A percentile compares a stretch with the other conserved stretches of the same genome.
Conservation (phyloP, 2,888 invertebrate genomes). For the Dynastes tityus region DNA sequence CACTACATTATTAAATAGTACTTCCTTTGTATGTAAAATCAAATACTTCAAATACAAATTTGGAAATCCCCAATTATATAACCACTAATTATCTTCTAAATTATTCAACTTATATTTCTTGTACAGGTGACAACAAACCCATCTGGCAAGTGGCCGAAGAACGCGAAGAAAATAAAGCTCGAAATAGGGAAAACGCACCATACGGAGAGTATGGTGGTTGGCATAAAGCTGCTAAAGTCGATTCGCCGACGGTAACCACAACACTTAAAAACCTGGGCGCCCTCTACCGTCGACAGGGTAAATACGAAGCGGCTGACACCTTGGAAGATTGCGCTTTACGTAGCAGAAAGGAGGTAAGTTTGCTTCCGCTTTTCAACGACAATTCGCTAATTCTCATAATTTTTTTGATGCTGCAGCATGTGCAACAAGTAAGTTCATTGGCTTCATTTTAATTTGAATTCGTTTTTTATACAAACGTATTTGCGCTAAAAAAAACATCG, state of each 20-base stretch:
- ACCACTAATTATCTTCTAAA: too few species aligned
- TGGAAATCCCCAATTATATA: too few species aligned
- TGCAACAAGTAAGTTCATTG: constrained; percentile 76
- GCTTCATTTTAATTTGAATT: constrained; percentile 41
- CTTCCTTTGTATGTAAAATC: too few species aligned
- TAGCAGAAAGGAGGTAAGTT: constrained; percentile 92
- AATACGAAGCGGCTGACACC: constrained; percentile 99
- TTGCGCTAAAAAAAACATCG: too few species aligned
- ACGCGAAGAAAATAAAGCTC: constrained; percentile 93
- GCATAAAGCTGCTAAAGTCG: constrained; percentile 99
- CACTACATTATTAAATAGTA: too few species aligned
- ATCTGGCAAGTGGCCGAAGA: constrained; percentile 99
- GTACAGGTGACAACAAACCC: constrained; percentile 90
- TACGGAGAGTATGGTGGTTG: constrained; percentile 95
- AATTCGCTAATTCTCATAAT: constrained; percentile 47
- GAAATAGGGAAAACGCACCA: constrained; percentile 90
- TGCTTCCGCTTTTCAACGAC: constrained; percentile 29
- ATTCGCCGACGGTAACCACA: constrained; percentile 97
- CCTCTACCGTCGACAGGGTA: constrained; percentile 97
- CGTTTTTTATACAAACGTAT: too few species aligned
- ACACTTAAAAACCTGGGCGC: constrained; percentile 99
- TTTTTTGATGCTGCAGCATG: constrained; percentile 73
- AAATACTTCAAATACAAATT: too few species aligned
- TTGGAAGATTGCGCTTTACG: constrained; percentile 98
- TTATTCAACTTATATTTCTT: neutral